Base-by-base conservation (phyloP, 2,797 vertebrate genomes). In the Mus minutoides region DNA sequence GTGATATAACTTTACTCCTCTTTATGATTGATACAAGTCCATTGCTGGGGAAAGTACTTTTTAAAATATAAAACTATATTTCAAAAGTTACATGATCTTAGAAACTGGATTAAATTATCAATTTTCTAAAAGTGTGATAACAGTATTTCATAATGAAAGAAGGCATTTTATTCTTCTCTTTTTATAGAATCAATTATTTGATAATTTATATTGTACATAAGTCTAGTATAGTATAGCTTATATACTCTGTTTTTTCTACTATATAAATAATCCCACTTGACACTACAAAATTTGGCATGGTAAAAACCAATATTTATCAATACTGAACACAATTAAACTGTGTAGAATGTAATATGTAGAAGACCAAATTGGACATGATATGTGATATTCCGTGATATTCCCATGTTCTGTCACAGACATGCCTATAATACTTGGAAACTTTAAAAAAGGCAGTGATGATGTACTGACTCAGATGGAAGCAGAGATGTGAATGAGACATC, bases 381-480 rank as follows among this genome's bases (percentile, higher is more conserved):
- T 67, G 29, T 34, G 62, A 67, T 67, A 13, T 34, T 67, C 31
- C 29, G 29, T 34, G 62, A 67, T 67, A 13, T 34, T 67, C 31
- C 29, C 31, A 67, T 67, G 62, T 67, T 67, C 62, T 29, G 56
- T 17, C 37, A 17, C 17, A 85, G 26, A 0, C 34, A 6, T 52
- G 26, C 1, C 6, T 85, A 49, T 85, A 40, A 21, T 37, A 46
- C 9, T 21, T 1, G 71, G 37, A 0, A 85, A 4, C 52, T 85
- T 77, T 1, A 43, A 12, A 0, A 37, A 2, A 22, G 43, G 9
- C 6, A 76, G 31, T 29, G 9, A 14, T 14, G 29, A 43, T 29
- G 0, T 54, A 4, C 34, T 34, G 9, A 64, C 19, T 54, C 0
- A 37, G 31, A 46, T 17, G 49, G 56, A 3, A 34, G 26, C 0